Conservation (phyloP, 1,140 invertebrate species). For the Papilio machaon region DNA sequence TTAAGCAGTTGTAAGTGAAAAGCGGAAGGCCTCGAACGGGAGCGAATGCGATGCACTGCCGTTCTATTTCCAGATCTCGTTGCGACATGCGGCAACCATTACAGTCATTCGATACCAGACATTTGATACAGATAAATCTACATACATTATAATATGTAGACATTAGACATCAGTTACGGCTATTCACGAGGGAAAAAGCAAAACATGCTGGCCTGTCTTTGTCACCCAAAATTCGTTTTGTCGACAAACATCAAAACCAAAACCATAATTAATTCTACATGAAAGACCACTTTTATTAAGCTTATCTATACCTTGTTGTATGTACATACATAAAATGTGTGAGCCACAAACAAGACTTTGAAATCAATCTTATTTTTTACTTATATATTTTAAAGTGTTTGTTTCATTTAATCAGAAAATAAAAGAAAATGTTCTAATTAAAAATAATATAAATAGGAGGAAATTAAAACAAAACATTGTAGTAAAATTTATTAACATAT, state of each 20-base stretch:
- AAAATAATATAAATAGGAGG: neutral
- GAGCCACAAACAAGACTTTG: neutral
- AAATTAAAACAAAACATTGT: neutral
- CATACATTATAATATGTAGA: neutral
- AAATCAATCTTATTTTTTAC: too few relatives aligned
- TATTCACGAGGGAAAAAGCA: neutral
- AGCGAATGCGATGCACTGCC: conserved; percentile 38
- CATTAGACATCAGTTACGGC: neutral
- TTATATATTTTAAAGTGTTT: neutral
- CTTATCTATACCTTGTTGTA: too few relatives aligned
- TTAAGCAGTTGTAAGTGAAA: conserved; percentile 22
- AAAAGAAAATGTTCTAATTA: neutral
- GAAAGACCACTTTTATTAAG: too few relatives aligned
- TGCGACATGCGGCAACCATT: conserved; percentile 23
- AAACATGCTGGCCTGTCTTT: neutral
- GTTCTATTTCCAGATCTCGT: conserved; percentile 56
- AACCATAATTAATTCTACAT: too few relatives aligned
- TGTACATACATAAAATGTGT: too few relatives aligned
- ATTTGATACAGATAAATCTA: conserved; percentile 18
- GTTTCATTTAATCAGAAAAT: neutral
- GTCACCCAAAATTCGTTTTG: too few relatives aligned
- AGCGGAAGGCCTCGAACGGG: conserved; percentile 39
- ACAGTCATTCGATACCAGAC: conserved; percentile 2
- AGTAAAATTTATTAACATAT: neutral
- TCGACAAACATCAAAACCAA: too few relatives aligned